These are phyloP conservation scores for Drosophila neoperkinsi DNA, from an alignment of 2,888 invertebrate genomes.

Conservation along the genomic window DNA sequence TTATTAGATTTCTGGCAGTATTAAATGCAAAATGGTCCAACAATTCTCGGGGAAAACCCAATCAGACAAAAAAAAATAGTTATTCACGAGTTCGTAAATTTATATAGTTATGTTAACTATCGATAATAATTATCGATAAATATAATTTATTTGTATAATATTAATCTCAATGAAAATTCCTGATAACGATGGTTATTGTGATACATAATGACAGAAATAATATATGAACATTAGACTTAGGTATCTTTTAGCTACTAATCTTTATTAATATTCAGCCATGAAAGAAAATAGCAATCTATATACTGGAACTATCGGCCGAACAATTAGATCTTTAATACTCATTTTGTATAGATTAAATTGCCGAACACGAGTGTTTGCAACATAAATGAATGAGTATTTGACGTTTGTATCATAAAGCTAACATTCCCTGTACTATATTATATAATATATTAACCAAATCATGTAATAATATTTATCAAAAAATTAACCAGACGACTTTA, in stretches of 20 bases:
- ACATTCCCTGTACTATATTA: too few species aligned
- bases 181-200: too few species aligned
- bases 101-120: background rate
- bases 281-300: too few species aligned
- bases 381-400: background rate
- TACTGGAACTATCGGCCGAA: too few species aligned
- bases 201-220: background rate
- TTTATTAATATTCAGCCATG: too few species aligned
- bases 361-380: background rate
- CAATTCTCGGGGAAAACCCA: fast-evolving
- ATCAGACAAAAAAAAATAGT: background rate
- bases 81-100: too few species aligned
- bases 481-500: background rate
- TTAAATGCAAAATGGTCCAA: background rate
- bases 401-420: background rate
- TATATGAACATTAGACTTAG: background rate
- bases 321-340: background rate
- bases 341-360: too few species aligned
- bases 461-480: background rate
- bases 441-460: background rate
- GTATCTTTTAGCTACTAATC: too few species aligned
- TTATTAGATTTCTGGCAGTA: too few species aligned
- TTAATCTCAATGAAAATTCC: background rate
- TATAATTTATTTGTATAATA: too few species aligned
- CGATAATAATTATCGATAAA: background rate